Conservation (phyloP, 2,797 vertebrate genomes). For the Malurus leucopterus region DNA sequence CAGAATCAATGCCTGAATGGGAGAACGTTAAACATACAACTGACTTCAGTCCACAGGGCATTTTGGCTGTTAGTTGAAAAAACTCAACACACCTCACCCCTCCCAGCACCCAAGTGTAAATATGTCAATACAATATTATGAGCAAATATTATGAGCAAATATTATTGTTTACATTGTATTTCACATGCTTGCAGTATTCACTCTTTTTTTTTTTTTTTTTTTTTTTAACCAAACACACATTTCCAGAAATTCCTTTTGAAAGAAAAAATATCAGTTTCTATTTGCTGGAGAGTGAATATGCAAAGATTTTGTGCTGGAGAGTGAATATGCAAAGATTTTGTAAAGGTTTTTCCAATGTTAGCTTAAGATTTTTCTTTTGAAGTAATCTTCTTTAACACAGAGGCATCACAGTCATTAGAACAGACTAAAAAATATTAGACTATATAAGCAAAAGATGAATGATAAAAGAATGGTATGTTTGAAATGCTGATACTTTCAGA, state of each 20-base stretch:
- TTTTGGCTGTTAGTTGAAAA: background rate
- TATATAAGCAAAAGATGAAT: background rate
- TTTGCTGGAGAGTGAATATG: background rate
- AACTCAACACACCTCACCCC: rapidly evolving
- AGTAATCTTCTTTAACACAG: background rate
- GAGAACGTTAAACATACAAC: background rate
- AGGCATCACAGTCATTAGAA: background rate
- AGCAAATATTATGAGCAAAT: background rate
- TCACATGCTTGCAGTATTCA: background rate
- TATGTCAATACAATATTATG: background rate
- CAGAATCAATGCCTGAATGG: background rate
- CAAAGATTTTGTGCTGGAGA: background rate
- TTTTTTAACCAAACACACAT: background rate
- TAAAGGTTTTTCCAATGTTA: background rate
- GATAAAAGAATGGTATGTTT: background rate
- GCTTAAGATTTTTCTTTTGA: background rate
- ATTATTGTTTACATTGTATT: background rate
- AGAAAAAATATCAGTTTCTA: background rate
- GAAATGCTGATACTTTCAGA: background rate
- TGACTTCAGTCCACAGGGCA: background rate
- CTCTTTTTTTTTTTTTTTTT: background rate
- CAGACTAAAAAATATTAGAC: background rate
- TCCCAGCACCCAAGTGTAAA: background rate
- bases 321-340: background rate
- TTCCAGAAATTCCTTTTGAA: background rate